These are phyloP conservation scores for Margaritifera margaritifera DNA, from an alignment of 2,888 invertebrate species.

Conservation along the genomic window DNA sequence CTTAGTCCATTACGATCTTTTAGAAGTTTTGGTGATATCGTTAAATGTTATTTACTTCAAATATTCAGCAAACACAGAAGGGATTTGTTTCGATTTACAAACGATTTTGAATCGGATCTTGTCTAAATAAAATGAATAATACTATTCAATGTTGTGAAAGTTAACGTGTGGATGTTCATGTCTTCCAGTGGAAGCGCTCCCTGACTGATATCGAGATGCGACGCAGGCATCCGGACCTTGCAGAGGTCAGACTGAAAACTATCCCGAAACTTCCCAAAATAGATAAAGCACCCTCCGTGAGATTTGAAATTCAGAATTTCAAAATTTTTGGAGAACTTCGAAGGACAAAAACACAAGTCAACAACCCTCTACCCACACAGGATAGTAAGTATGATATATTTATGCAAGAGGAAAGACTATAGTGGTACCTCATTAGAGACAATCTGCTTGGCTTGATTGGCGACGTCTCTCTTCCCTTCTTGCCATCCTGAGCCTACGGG, in stretches of 20 bases:
- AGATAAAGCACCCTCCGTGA: constrained; percentile 22
- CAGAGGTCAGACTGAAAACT: constrained; percentile 22
- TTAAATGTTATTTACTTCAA: no score
- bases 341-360: constrained; percentile 27
- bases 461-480: no score
- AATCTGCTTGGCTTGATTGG: no score
- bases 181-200: constrained; percentile 37
- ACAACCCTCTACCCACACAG: constrained; percentile 31
- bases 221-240: constrained; percentile 21
- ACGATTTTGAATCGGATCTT: no score
- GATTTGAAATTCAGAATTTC: constrained; percentile 34
- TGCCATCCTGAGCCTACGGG: no score
- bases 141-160: no score
- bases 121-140: no score
- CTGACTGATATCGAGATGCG: constrained; percentile 35
- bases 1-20: no score
- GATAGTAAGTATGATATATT: constrained; percentile 24
- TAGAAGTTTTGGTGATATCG: no score
- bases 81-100: no score
- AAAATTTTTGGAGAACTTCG: constrained; percentile 25
- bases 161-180: no score
- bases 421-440: background rate
- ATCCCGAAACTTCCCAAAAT: constrained; percentile 27
- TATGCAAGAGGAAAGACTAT: background rate
- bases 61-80: no score